Conservation (phyloP, 2,797 vertebrate species). For the Anguilla pacifica region DNA sequence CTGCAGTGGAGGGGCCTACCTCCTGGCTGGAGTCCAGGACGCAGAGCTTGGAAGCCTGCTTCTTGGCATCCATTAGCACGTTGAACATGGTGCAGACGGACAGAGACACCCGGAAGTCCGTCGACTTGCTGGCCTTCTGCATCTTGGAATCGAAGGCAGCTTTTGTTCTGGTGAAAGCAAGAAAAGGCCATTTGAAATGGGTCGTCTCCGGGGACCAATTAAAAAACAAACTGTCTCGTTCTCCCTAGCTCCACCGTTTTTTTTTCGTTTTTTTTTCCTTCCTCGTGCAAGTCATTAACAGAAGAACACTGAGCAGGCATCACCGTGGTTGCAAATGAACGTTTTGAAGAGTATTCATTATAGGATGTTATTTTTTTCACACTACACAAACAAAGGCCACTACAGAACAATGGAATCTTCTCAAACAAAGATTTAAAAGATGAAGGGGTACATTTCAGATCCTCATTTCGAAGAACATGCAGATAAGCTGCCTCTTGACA, state of each 20-base stretch:
- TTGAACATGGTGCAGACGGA: constrained; percentile 97
- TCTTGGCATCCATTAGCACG: constrained; percentile 89
- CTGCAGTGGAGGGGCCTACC: constrained; percentile 64
- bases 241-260: constrained; percentile 19
- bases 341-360: constrained; percentile 33
- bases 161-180: constrained; percentile 81
- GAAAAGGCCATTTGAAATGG: constrained; percentile 35
- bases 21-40: constrained; percentile 88
- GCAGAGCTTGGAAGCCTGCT: constrained; percentile 91
- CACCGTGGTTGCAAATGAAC: constrained; percentile 26
- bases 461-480: not conserved
- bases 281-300: constrained; percentile 15
- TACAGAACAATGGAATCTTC: constrained; percentile 20
- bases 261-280: not conserved
- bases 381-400: constrained; percentile 33
- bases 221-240: constrained; percentile 28
- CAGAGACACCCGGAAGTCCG: constrained; percentile 81
- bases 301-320: constrained; percentile 6
- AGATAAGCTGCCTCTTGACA: not conserved
- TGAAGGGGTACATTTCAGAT: constrained; percentile 24
- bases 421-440: constrained; percentile 24
- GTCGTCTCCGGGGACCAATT: constrained; percentile 19
- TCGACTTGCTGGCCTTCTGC: constrained; percentile 86
- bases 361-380: constrained; percentile 37
- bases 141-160: constrained; percentile 89